A percentile compares a stretch with the other conserved stretches of the same genome.
Evolutionary conservation across 37 sponge, comb jelly and placozoan genomes (phyloP).

Genomic region (Amphimedon queenslandica): DNA sequence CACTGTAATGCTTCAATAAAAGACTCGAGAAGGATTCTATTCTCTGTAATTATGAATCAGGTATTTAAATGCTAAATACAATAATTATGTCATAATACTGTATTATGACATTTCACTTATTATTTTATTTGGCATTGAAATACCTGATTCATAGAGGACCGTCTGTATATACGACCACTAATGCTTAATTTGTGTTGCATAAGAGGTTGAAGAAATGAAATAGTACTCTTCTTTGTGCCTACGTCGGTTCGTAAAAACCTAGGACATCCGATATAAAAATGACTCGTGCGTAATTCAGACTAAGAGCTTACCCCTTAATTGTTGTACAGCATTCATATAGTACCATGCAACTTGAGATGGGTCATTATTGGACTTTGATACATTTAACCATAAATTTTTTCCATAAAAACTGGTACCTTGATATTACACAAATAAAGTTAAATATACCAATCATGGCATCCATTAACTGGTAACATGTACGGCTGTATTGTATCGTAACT

Average conservation of each 20-base stretch:
- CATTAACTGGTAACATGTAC: too few relatives aligned
- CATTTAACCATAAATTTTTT: slow-evolving; percentile 25
- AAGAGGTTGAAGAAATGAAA: slow-evolving; percentile 18
- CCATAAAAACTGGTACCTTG: slow-evolving; percentile 22
- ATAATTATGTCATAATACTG: too few relatives aligned
- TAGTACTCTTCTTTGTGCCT: slow-evolving; percentile 30
- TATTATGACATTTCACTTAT: neutral
- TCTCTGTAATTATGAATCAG: slow-evolving; percentile 1
- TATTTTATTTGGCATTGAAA: neutral
- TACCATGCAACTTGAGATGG: slow-evolving; percentile 6
- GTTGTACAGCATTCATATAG: neutral
- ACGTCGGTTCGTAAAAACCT: slow-evolving; percentile 16
- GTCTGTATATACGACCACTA: slow-evolving; percentile 14
- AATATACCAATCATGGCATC: neutral
- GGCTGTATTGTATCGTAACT: slow-evolving; percentile 35
- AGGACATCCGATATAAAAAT: slow-evolving; percentile 11
- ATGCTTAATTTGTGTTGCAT: slow-evolving; percentile 9
- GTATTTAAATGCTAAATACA: neutral
- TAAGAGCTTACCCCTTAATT: neutral
- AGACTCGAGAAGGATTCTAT: slow-evolving; percentile 23
- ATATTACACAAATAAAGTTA: neutral
- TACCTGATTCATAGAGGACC: slow-evolving; percentile 28
- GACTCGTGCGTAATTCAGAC: neutral
- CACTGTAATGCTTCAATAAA: neutral
- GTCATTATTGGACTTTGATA: slow-evolving; percentile 3